These are phyloP conservation scores for Papilio helenus DNA, from an alignment of 1,140 invertebrate species.

Conservation along the genomic window DNA sequence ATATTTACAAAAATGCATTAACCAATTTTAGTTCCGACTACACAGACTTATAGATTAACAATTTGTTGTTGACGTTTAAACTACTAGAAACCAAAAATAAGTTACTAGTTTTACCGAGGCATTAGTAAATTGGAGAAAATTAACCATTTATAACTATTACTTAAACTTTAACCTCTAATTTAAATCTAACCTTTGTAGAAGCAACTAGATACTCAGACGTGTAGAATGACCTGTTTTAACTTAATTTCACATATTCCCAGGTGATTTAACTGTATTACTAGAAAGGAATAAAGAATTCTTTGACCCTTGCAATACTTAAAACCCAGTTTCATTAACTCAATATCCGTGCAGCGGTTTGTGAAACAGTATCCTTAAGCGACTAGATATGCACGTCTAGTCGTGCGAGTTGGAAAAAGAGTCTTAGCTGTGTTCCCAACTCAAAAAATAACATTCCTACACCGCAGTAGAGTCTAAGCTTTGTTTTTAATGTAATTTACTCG, in stretches of 20 bases:
- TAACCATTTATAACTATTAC: background rate
- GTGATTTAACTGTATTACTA: slow-evolving; percentile 14
- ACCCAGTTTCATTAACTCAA: background rate
- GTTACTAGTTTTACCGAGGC: background rate
- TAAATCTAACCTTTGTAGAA: background rate
- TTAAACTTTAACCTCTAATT: background rate
- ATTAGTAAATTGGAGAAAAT: background rate
- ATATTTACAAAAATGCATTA: background rate
- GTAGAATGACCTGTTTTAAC: slow-evolving; percentile 27
- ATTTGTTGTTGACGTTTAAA: background rate
- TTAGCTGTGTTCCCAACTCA: slow-evolving; percentile 1
- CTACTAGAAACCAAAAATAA: background rate
- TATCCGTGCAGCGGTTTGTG: background rate
- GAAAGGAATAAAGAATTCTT: slow-evolving; percentile 28
- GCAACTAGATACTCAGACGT: slow-evolving; percentile 20
- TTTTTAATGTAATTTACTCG: slow-evolving; percentile 32
- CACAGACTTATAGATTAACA: background rate
- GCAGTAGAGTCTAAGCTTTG: slow-evolving; percentile 27
- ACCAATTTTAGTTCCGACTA: background rate
- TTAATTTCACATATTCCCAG: slow-evolving; percentile 23
- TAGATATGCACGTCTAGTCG: background rate
- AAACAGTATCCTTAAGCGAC: background rate
- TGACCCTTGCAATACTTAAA: slow-evolving; percentile 9
- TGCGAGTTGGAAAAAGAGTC: background rate
- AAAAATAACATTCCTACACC: slow-evolving; percentile 28